Conservation (phyloP, 2,797 vertebrate species). For the Urosaurus nigricauda region DNA sequence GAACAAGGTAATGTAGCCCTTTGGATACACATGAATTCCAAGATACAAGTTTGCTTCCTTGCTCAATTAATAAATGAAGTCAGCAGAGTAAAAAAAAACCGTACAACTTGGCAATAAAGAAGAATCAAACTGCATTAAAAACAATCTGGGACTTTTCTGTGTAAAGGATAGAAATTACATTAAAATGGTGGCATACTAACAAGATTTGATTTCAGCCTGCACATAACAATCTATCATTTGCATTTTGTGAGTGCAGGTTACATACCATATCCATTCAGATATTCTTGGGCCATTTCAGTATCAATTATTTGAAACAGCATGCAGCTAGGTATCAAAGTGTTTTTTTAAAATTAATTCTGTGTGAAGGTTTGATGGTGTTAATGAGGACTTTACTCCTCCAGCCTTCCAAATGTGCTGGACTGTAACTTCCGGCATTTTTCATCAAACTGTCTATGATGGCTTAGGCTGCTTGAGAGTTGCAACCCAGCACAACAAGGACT, state of each 20-base stretch:
- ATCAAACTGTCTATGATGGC: too few species aligned
- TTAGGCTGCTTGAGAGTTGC: too few species aligned
- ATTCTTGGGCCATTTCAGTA: accelerated
- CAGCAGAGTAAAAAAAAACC: not conserved
- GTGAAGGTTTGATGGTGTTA: not conserved
- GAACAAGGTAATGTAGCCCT: not conserved
- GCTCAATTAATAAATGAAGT: not conserved
- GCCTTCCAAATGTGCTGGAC: too few species aligned
- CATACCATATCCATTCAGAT: not conserved
- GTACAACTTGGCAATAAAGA: not conserved
- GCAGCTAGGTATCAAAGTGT: not conserved
- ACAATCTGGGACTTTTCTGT: not conserved
- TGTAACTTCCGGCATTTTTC: too few species aligned
- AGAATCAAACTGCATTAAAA: not conserved
- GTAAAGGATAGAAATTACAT: not conserved
- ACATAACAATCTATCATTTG: not conserved
- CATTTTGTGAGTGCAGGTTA: not conserved
- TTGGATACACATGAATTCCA: not conserved
- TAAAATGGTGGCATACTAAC: not conserved
- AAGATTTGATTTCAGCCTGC: not conserved
- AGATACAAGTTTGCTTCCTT: not conserved
- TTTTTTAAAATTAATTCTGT: not conserved
- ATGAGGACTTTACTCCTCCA: not conserved
- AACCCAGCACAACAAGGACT: too few species aligned
- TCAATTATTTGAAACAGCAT: not conserved